A percentile compares a stretch with the other conserved stretches of the same genome.
phyloP scores from a whole-genome alignment of 1,140 invertebrate species.

The Trissolcus basalis region DNA sequence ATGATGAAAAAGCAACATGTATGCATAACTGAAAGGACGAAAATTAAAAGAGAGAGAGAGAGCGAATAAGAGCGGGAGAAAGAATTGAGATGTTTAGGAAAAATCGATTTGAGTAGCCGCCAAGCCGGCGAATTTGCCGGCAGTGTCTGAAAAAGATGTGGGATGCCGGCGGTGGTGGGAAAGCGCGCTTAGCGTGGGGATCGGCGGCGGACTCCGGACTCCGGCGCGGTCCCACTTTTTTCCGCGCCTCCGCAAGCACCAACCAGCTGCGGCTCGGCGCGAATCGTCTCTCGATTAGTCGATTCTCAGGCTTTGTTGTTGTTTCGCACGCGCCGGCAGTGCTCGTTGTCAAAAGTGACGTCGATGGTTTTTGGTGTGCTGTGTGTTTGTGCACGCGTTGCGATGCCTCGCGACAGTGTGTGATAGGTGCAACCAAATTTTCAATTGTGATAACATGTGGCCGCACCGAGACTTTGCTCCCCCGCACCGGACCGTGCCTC shows the following conservation, averaged over 20 bases:
- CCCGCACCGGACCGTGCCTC: slow-evolving; percentile 46
- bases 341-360: not conserved
- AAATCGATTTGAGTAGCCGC: too few relatives aligned
- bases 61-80: too few relatives aligned
- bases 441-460: slow-evolving; percentile 59
- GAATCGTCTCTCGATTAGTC: slow-evolving; percentile 34
- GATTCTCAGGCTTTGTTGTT: slow-evolving; percentile 26
- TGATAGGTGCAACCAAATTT: too few relatives aligned
- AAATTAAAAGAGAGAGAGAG: too few relatives aligned
- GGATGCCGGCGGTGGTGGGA: slow-evolving; percentile 9
- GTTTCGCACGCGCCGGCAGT: not conserved
- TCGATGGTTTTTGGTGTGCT: too few relatives aligned
- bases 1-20: too few relatives aligned
- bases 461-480: slow-evolving; percentile 46
- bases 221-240: slow-evolving; percentile 34
- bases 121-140: not conserved
- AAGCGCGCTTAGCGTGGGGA: slow-evolving; percentile 19
- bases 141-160: not conserved
- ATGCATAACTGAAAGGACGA: too few relatives aligned
- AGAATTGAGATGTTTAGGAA: too few relatives aligned
- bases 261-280: slow-evolving; percentile 21
- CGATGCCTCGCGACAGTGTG: not conserved
- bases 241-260: slow-evolving; percentile 25
- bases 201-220: slow-evolving; percentile 43
- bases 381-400: not conserved